A percentile compares a stretch with the other conserved stretches of the same genome.
Evolutionary conservation across 1,140 invertebrate species (phyloP).

Genomic region (Caerostris darwini): DNA sequence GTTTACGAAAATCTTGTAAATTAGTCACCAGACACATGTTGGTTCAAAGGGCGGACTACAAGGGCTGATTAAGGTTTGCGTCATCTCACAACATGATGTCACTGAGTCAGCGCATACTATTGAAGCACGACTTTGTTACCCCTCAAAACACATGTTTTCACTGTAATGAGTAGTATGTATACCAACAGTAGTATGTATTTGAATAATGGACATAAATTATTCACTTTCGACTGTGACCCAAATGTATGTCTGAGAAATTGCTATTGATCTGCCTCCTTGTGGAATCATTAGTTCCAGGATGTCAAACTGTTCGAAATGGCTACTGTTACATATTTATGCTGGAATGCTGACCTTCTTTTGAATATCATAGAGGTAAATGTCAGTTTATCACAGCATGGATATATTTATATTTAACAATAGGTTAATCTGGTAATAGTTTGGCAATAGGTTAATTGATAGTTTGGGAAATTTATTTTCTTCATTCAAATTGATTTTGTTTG

Average conservation of each 20-base stretch:
- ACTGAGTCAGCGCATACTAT: not conserved
- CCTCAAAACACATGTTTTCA: constrained; percentile 25
- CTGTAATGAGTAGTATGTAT: not conserved
- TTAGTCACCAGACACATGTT: not conserved
- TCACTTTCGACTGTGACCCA: constrained; percentile 52
- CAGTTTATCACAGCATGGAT: not conserved
- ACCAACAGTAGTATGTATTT: not conserved
- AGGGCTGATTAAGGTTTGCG: not conserved
- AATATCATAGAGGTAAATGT: constrained; percentile 18
- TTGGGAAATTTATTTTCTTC: not conserved
- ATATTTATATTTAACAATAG: not conserved
- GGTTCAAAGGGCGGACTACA: constrained; percentile 25
- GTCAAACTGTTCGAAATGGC: not conserved
- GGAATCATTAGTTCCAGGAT: not conserved
- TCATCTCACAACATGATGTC: constrained; percentile 18
- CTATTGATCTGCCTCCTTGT: not conserved
- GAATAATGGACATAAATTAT: constrained; percentile 19
- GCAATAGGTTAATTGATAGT: not conserved
- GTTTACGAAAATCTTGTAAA: constrained; percentile 35
- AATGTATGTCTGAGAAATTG: not conserved
- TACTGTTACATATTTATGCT: not conserved
- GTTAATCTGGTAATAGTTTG: not conserved
- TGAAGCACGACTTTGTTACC: not conserved
- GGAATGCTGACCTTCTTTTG: not conserved
- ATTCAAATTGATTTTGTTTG: not conserved